Percentiles rank a stretch among this genome's conserved stretches.
phyloP scores from a whole-genome alignment of 2,797 vertebrate genomes.

The Harpagifer antarcticus region DNA sequence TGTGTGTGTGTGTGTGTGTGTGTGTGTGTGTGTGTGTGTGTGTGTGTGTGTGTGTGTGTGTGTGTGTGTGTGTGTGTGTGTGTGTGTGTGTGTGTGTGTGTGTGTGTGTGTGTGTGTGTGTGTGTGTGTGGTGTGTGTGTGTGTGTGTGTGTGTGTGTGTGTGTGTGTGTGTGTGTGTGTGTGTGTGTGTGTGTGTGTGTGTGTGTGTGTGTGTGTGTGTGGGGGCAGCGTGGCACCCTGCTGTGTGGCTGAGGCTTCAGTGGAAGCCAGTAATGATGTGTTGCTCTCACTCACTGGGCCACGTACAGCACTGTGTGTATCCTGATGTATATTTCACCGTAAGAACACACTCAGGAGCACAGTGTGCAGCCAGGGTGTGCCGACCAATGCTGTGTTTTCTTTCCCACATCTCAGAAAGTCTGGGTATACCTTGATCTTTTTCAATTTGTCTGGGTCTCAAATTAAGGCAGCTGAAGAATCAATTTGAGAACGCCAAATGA shows the following conservation, averaged over 20 bases:
- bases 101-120: too few relatives aligned
- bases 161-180: background rate
- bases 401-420: background rate
- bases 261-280: constrained; percentile 59
- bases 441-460: constrained; percentile 1
- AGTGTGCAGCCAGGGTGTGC: constrained; percentile 24
- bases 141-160: too few relatives aligned
- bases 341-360: constrained; percentile 16
- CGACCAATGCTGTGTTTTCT: background rate
- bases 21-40: background rate
- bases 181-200: constrained; percentile 1
- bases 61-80: too few relatives aligned
- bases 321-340: constrained; percentile 61
- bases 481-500: constrained; percentile 6
- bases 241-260: constrained; percentile 56
- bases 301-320: constrained; percentile 38
- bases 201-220: constrained; percentile 19
- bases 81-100: background rate
- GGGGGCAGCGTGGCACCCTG: constrained; percentile 44
- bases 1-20: constrained; percentile 36
- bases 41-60: background rate
- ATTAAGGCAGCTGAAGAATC: constrained; percentile 4
- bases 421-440: background rate
- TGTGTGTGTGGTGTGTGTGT: background rate
- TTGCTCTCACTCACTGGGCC: constrained; percentile 23